Evolutionary conservation across 1,140 invertebrate genomes (phyloP), one percentile per base, ranked within the genome.

Genomic region (Cydia fagiglandana): DNA sequence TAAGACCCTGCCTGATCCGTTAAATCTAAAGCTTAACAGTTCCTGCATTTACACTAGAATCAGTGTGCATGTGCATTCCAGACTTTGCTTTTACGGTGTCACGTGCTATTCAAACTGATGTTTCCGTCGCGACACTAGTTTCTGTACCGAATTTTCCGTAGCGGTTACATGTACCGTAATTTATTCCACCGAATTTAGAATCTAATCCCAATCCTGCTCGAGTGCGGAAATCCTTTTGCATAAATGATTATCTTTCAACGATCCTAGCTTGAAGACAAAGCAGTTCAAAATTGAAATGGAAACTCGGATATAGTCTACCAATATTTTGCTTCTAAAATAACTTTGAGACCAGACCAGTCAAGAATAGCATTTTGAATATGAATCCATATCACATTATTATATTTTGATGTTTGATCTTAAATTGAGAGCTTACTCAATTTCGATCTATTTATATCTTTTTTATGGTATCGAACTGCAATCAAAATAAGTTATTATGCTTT

Each of bases 211-310:
- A 61, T 24, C 56, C 66, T 70, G 30, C 66, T 70, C 34, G 15
- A 38, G 66, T 17, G 66, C 34, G 66, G 66, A 70, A 38, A 70
- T 70, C 66, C 66, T 70, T 38, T 70, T 70, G 66, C 66, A 70
- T 70, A 53, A 34, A 56, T 53, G 50, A 74, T 74, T 28, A 74
- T 24, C 73, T 73, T 53, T 74, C 45, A 17, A 50, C 28, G 45
- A 74, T 73, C 38, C 53, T 53, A 28, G 45, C 24, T 34, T n/a
- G 45, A 28, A 45, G 17, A 56, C 50, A 53, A 47, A 41, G 41
- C 73, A 61, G 56, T 61, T 24, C 56, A 61, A 61, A 61, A 61
- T 61, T 61, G 56, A 61, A 61, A 61, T 61, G 56, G 56, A 61
- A 61, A 61, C 56, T 61, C 9, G 56, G 20, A 61, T 61, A 24